A percentile compares a stretch with the other conserved stretches of the same genome.
Conservation (phyloP, 1,140 invertebrate species). For the Triops longicaudatus region DNA sequence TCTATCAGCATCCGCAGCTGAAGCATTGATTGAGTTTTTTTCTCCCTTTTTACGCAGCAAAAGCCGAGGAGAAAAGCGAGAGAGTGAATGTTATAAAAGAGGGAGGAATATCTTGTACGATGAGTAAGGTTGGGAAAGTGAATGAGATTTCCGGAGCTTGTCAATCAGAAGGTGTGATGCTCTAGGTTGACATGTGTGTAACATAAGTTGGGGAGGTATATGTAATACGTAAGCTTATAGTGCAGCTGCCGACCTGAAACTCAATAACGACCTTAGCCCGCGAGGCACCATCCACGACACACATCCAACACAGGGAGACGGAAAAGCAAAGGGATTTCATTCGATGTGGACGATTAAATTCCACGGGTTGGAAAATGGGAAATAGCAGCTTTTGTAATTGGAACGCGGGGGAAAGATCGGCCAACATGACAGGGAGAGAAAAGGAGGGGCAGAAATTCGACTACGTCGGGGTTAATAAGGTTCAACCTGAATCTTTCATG, state of each 20-base stretch:
- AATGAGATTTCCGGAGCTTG: not conserved
- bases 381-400: slow-evolving; percentile 12
- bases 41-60: not conserved
- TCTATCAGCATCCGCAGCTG: not conserved
- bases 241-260: slow-evolving; percentile 5
- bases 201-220: not conserved
- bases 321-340: not conserved
- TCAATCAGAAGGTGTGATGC: slow-evolving; percentile 11
- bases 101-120: not conserved
- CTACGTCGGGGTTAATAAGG: not conserved
- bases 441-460: too few species aligned
- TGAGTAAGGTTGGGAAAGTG: not conserved
- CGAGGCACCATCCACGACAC: not conserved
- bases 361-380: slow-evolving; percentile 8
- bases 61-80: not conserved
- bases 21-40: not conserved
- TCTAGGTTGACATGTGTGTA: slow-evolving; percentile 15
- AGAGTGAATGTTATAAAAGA: not conserved
- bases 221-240: not conserved
- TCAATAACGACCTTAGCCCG: slow-evolving; percentile 9
- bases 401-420: not conserved
- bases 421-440: not conserved
- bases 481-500: not conserved
- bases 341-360: slow-evolving; percentile 15
- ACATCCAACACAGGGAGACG: not conserved